Percentiles rank a stretch among this genome's conserved stretches.
Evolutionary conservation across 2,113 vertebrate genomes (phyloP).

Genomic region (Saccopteryx leptura): DNA sequence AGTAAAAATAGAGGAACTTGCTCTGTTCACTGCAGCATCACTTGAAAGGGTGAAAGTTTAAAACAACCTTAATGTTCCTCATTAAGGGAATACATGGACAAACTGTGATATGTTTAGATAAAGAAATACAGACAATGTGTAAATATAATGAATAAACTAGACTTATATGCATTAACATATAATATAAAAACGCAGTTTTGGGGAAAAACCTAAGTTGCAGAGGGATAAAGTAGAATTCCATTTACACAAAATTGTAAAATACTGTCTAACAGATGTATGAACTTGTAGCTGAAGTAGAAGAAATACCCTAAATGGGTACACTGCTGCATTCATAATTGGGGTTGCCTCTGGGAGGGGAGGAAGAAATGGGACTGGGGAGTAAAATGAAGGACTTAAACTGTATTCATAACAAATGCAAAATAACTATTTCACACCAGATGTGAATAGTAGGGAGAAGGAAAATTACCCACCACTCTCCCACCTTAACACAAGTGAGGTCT

Average conservation of each 20-base stretch:
- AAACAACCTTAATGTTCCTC: not conserved
- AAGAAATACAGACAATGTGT: not conserved
- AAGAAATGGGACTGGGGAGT: not conserved
- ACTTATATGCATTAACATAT: not conserved
- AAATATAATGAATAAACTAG: not conserved
- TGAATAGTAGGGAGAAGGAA: not conserved
- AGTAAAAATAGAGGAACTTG: not conserved
- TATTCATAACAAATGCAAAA: not conserved
- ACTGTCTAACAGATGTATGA: not conserved
- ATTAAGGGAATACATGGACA: not conserved
- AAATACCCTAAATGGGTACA: not conserved
- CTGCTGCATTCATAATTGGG: not conserved
- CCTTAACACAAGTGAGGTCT: not conserved
- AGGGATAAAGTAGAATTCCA: not conserved
- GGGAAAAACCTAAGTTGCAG: not conserved
- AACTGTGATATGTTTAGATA: not conserved
- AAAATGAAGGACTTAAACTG: not conserved
- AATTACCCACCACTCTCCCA: not conserved
- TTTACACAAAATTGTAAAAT: not conserved
- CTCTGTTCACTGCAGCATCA: not conserved
- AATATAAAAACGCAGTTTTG: not conserved
- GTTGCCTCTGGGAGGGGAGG: not conserved
- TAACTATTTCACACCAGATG: accelerated
- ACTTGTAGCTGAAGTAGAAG: not conserved
- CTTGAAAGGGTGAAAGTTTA: not conserved